Conservation (phyloP, 1,140 invertebrate genomes). For the Trypoxylus dichotomus region DNA sequence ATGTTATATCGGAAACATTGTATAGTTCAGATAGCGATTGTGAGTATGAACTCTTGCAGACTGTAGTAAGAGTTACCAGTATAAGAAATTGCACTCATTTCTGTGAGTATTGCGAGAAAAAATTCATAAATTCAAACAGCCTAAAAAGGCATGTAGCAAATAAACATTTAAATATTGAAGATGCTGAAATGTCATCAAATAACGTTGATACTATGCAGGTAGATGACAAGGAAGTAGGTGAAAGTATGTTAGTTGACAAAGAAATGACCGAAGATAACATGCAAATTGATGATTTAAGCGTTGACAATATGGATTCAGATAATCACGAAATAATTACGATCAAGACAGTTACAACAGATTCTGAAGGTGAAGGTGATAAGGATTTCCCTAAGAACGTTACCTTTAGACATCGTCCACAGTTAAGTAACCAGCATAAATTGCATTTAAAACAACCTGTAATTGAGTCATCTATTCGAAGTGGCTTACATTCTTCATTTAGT, state of each 20-base stretch:
- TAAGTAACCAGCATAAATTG: background rate
- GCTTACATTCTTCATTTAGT: background rate
- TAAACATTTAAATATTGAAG: background rate
- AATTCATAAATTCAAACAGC: conserved; percentile 5
- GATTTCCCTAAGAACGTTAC: no score
- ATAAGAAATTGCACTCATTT: background rate
- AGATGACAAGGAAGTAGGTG: background rate
- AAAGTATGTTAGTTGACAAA: background rate
- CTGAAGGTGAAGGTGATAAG: background rate
- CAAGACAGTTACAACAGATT: background rate
- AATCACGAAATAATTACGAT: background rate
- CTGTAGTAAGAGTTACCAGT: background rate
- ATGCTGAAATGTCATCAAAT: background rate
- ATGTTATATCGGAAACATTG: background rate
- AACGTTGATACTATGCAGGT: background rate
- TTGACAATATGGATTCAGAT: background rate
- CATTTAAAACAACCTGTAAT: background rate
- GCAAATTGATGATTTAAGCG: background rate
- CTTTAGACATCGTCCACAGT: background rate
- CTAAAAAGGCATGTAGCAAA: background rate
- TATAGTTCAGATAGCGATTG: conserved; percentile 31
- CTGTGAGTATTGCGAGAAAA: conserved; percentile 11
- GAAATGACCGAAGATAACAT: background rate
- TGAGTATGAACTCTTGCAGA: conserved; percentile 26
- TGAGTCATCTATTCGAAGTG: background rate